phyloP scores from a whole-genome alignment of 2,888 invertebrate species.

The Eretmocerus hayati region DNA sequence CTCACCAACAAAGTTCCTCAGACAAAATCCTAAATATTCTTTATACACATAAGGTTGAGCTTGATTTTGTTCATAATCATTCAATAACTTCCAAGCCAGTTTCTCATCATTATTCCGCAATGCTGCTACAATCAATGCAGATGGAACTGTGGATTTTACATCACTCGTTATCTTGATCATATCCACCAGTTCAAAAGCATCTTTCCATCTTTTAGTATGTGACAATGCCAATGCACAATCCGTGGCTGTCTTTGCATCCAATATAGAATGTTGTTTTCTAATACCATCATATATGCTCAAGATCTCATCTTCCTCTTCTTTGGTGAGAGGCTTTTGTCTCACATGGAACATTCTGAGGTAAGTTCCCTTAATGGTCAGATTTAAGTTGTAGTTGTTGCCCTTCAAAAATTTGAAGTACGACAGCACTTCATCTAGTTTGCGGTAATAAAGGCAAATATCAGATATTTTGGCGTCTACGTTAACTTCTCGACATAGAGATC shows the following conservation, averaged over 20 bases:
- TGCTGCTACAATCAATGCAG: slow-evolving; percentile 54
- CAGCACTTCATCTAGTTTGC: slow-evolving; percentile 50
- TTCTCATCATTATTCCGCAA: slow-evolving; percentile 53
- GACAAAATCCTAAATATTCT: slow-evolving; percentile 51
- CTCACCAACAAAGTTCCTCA: slow-evolving; percentile 42
- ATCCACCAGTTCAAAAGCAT: slow-evolving; percentile 55
- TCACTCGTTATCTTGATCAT: slow-evolving; percentile 50
- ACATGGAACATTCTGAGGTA: slow-evolving; percentile 49
- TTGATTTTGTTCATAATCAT: slow-evolving; percentile 50
- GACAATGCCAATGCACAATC: slow-evolving; percentile 58
- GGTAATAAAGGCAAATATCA: slow-evolving; percentile 47
- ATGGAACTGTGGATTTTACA: slow-evolving; percentile 51
- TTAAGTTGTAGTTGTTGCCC: slow-evolving; percentile 47
- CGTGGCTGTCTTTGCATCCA: slow-evolving; percentile 58
- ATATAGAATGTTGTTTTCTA: slow-evolving; percentile 50
- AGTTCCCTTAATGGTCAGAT: slow-evolving; percentile 55
- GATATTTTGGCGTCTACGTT: slow-evolving; percentile 59
- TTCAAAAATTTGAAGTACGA: slow-evolving; percentile 55
- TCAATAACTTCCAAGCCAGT: slow-evolving; percentile 56
- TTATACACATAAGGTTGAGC: slow-evolving; percentile 45
- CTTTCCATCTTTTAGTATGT: slow-evolving; percentile 58
- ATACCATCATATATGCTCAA: slow-evolving; percentile 49
- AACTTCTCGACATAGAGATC: slow-evolving; percentile 3
- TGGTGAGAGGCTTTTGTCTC: slow-evolving; percentile 41
- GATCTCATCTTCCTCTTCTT: slow-evolving; percentile 52